Evolutionary conservation across 2,888 invertebrate species (phyloP).

Genomic region (Craniophora ligustri): DNA sequence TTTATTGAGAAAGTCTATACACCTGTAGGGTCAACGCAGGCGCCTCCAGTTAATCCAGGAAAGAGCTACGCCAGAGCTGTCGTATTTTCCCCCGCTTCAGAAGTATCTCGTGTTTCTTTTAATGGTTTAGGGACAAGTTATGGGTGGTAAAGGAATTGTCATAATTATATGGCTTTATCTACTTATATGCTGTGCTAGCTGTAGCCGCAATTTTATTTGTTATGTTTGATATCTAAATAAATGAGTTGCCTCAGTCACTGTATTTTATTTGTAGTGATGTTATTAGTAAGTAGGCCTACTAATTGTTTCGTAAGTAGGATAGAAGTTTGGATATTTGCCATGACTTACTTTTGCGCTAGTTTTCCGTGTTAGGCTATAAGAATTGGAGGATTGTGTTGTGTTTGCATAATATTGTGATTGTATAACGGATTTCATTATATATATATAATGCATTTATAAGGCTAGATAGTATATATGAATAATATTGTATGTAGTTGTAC

Average conservation of each 20-base stretch:
- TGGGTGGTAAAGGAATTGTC: conserved; percentile 59
- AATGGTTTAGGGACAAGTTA: conserved; percentile 82
- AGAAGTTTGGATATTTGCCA: conserved; percentile 7
- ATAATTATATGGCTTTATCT: conserved; percentile 9
- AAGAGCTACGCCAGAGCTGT: conserved; percentile 34
- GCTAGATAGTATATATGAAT: background rate
- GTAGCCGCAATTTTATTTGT: background rate
- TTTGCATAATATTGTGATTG: background rate
- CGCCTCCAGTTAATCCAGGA: conserved; percentile 2
- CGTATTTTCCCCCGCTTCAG: conserved; percentile 52
- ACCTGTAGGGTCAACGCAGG: background rate
- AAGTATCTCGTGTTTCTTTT: conserved; percentile 88
- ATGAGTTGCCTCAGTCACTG: conserved; percentile 27
- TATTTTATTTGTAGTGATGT: conserved; percentile 18
- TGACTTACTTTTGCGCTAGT: conserved; percentile 12
- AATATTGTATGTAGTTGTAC: background rate
- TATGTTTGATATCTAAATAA: conserved; percentile 23
- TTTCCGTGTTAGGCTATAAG: conserved; percentile 14
- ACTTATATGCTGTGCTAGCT: conserved; percentile 35
- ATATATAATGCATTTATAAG: background rate
- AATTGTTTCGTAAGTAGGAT: conserved; percentile 9
- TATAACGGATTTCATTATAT: background rate
- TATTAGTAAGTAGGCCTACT: background rate
- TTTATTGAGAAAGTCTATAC: conserved; percentile 6
- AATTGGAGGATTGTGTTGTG: background rate